Percentiles rank a stretch among this genome's conserved stretches.
Conservation (phyloP, 2,113 vertebrate genomes). For the Hydrochoerus hydrochaeris region DNA sequence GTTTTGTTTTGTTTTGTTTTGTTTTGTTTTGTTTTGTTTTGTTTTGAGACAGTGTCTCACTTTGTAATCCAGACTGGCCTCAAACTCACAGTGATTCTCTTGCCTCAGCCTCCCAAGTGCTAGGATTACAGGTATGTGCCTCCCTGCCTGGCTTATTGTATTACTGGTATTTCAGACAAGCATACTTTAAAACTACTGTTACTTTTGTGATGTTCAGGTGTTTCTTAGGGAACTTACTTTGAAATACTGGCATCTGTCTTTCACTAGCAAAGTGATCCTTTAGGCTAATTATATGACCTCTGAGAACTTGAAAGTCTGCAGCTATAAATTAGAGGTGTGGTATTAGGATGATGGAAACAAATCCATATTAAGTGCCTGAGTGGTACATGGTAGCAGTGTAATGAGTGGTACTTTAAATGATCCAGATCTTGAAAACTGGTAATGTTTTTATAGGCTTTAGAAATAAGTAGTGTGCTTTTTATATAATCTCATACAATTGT, state of each 20-base stretch:
- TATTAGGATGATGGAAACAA: background rate
- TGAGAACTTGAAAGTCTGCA: background rate
- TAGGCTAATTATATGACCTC: background rate
- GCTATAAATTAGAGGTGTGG: background rate
- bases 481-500: conserved; percentile 31
- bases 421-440: conserved; percentile 7
- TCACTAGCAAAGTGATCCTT: background rate
- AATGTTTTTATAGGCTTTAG: background rate
- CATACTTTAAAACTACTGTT: conserved; percentile 26
- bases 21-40: too few species aligned
- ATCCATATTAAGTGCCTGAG: background rate
- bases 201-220: conserved; percentile 38
- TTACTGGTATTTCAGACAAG: conserved; percentile 36
- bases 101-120: background rate
- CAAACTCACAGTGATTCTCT: background rate
- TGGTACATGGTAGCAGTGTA: background rate
- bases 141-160: background rate
- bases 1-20: too few species aligned
- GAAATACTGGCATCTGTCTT: background rate
- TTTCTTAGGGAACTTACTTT: conserved; percentile 40
- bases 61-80: background rate
- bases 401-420: background rate
- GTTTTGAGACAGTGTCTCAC: background rate
- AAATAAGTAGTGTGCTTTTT: background rate
- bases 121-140: background rate